These are phyloP conservation scores for Carassius carassius DNA, from an alignment of 2,113 vertebrate genomes.

Conservation along the genomic window DNA sequence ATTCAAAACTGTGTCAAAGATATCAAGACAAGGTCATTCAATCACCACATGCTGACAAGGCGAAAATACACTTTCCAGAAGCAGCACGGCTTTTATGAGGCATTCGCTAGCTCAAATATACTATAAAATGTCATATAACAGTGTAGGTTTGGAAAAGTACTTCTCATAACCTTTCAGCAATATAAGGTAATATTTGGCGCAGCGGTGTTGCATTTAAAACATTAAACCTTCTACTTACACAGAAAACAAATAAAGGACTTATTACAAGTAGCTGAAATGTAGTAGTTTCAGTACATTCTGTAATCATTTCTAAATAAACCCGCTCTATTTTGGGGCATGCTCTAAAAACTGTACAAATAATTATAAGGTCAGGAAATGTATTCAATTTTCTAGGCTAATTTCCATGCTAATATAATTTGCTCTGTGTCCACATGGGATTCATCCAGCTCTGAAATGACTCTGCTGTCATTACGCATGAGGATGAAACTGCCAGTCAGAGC, in stretches of 20 bases:
- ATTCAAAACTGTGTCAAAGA: conserved; percentile 49
- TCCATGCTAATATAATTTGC: conserved; percentile 56
- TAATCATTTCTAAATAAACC: conserved; percentile 23
- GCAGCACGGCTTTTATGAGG: conserved; percentile 30
- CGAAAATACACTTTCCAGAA: conserved; percentile 36
- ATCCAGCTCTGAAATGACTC: conserved; percentile 36
- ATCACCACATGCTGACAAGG: conserved; percentile 47
- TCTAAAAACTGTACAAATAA: conserved; percentile 56
- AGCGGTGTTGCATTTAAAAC: neutral
- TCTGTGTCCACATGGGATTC: conserved; percentile 48
- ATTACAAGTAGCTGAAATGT: neutral
- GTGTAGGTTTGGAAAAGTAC: conserved; percentile 8
- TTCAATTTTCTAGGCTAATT: conserved; percentile 59
- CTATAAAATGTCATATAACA: conserved; percentile 17
- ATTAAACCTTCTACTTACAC: neutral
- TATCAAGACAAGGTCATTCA: conserved; percentile 52
- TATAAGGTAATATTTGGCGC: neutral
- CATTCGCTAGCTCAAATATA: conserved; percentile 12
- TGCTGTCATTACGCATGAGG: conserved; percentile 38
- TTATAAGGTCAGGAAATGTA: conserved; percentile 58
- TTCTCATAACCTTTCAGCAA: conserved; percentile 1
- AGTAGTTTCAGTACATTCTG: neutral
- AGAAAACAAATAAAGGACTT: neutral
- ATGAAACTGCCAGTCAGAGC: conserved; percentile 43
- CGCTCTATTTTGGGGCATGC: conserved; percentile 28